These are phyloP conservation scores for Mythimna loreyi DNA, from an alignment of 2,888 invertebrate species.

Conservation along the genomic window DNA sequence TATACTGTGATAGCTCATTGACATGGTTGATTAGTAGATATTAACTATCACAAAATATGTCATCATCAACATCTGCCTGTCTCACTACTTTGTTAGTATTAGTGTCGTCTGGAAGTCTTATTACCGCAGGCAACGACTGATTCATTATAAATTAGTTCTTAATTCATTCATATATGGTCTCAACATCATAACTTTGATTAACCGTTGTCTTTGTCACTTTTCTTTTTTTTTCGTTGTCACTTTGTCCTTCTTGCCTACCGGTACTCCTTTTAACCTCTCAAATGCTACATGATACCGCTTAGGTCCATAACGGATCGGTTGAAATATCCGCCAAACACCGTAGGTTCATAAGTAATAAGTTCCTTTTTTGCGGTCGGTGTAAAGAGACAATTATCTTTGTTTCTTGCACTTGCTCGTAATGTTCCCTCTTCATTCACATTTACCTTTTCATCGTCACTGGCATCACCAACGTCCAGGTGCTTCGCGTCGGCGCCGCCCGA, in stretches of 20 bases:
- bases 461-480: constrained; percentile 98
- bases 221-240: too few relatives aligned
- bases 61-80: background rate
- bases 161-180: too few relatives aligned
- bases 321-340: too few relatives aligned
- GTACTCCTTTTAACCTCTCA: too few relatives aligned
- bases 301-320: too few relatives aligned
- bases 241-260: too few relatives aligned
- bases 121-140: background rate
- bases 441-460: constrained; percentile 94
- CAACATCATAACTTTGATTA: too few relatives aligned
- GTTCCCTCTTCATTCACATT: background rate
- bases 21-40: background rate
- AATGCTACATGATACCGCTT: too few relatives aligned
- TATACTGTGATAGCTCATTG: background rate
- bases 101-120: background rate
- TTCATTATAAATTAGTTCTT: background rate
- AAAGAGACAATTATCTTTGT: too few relatives aligned
- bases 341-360: too few relatives aligned
- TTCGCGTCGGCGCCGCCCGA: constrained; percentile 96
- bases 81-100: background rate
- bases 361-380: too few relatives aligned
- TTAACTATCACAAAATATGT: background rate
- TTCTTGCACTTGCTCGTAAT: background rate
- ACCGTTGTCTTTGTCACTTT: too few relatives aligned